Conservation (phyloP, 2,113 vertebrate species). For the Cariama cristata region DNA sequence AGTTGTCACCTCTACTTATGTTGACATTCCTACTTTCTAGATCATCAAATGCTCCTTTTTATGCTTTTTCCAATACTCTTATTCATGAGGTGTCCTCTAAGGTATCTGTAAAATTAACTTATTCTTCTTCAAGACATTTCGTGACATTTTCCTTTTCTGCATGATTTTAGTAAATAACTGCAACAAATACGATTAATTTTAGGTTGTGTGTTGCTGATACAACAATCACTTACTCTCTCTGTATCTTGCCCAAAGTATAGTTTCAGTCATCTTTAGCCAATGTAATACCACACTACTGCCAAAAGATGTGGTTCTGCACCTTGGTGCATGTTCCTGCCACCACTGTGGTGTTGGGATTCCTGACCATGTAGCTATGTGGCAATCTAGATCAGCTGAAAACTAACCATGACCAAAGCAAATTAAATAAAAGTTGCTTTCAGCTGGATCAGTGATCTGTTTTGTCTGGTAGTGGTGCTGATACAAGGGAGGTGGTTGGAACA, state of each 20-base stretch:
- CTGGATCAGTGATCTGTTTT: background rate
- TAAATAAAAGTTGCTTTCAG: background rate
- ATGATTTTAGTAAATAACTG: background rate
- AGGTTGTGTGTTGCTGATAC: background rate
- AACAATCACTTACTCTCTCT: background rate
- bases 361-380: background rate
- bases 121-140: background rate
- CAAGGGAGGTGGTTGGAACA: background rate
- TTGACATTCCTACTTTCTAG: background rate
- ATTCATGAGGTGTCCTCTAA: background rate
- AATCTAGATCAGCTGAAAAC: background rate
- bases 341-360: background rate
- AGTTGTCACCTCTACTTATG: background rate
- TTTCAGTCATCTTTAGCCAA: constrained; percentile 67
- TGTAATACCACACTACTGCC: background rate
- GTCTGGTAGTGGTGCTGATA: background rate
- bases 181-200: background rate
- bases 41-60: background rate
- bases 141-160: background rate
- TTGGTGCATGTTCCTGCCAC: background rate
- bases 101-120: background rate
- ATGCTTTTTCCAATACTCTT: background rate
- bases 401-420: background rate
- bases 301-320: background rate
- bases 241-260: background rate